These are phyloP conservation scores for Anser brachyrhynchus DNA, from an alignment of 2,113 vertebrate species.

Conservation along the genomic window DNA sequence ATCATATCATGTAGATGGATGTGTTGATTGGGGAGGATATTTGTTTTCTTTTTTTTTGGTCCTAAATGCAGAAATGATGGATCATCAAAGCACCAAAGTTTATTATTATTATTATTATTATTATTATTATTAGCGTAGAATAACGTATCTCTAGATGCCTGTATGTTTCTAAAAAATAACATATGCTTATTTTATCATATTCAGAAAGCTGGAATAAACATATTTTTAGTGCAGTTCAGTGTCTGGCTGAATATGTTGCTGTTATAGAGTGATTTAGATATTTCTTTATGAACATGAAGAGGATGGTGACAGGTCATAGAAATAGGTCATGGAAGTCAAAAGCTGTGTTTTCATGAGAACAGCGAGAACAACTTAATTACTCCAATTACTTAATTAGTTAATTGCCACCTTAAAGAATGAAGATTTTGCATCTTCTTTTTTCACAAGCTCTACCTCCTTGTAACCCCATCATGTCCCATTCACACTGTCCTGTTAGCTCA, in stretches of 20 bases:
- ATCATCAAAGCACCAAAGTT: not conserved
- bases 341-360: not conserved
- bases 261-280: not conserved
- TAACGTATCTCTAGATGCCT: not conserved
- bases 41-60: not conserved
- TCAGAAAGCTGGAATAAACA: not conserved
- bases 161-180: not conserved
- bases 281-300: not conserved
- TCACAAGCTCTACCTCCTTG: not conserved
- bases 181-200: not conserved
- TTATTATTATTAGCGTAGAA: not conserved
- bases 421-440: not conserved
- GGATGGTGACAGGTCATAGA: not conserved
- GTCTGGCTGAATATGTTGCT: not conserved
- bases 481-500: not conserved
- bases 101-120: no score
- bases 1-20: not conserved
- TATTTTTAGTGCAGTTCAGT: not conserved
- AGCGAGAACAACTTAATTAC: not conserved
- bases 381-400: not conserved
- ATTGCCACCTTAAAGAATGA: not conserved
- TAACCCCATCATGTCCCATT: not conserved
- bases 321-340: not conserved
- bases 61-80: not conserved
- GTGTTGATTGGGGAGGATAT: not conserved